Percentiles rank a stretch among this genome's conserved stretches.
phyloP scores from a whole-genome alignment of 2,113 vertebrate species.

The Zosterops borbonicus region DNA sequence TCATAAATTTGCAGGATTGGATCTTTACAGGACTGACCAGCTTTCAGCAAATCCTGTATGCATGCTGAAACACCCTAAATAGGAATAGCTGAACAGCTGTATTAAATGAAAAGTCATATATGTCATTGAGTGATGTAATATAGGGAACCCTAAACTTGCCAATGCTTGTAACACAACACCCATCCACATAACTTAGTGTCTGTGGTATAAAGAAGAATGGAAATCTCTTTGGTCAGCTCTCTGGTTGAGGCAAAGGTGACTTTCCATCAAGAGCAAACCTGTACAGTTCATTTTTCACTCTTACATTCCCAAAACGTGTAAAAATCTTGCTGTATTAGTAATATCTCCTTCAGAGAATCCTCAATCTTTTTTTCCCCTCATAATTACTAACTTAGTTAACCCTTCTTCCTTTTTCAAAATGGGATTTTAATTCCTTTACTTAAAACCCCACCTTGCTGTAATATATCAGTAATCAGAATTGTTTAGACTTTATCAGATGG shows the following conservation, averaged over 20 bases:
- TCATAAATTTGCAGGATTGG: neutral
- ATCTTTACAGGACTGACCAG: neutral
- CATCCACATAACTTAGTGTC: neutral
- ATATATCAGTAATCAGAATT: neutral
- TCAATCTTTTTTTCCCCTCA: neutral
- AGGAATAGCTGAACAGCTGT: neutral
- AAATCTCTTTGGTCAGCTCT: neutral
- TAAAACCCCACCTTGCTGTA: neutral
- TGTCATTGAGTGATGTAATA: neutral
- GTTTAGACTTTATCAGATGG: neutral
- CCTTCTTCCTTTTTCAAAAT: neutral
- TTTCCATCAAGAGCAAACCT: neutral
- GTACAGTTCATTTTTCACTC: neutral
- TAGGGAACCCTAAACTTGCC: neutral
- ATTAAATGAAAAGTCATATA: neutral
- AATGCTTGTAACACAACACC: neutral
- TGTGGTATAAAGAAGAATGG: neutral
- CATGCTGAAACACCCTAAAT: neutral
- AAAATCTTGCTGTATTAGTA: neutral
- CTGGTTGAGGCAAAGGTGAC: neutral
- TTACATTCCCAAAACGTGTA: neutral
- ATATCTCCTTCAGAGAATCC: neutral
- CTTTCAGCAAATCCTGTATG: neutral
- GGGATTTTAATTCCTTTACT: neutral
- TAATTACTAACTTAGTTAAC: neutral